Evolutionary conservation across 2,113 vertebrate species (phyloP).

Genomic region (Piaya cayana): DNA sequence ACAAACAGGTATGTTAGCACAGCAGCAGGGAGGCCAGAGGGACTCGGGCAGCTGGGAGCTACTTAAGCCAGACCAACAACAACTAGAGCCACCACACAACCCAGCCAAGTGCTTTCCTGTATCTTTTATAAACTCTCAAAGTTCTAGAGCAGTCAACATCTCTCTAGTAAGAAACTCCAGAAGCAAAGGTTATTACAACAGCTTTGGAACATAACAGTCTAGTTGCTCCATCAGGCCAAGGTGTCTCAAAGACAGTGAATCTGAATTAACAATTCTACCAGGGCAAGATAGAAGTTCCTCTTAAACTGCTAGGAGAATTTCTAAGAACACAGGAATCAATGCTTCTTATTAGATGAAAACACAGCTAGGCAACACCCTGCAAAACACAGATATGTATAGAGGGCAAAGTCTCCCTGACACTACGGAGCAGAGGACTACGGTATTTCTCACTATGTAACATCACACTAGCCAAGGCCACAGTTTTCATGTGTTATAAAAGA

Average conservation of each 20-base stretch:
- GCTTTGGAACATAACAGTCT: not conserved
- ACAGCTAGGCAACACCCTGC: not conserved
- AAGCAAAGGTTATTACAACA: not conserved
- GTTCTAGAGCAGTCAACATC: not conserved
- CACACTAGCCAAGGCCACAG: not conserved
- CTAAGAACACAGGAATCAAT: not conserved
- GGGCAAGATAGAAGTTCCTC: not conserved
- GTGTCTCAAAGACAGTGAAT: not conserved
- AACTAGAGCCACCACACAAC: not conserved
- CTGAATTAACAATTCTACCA: not conserved
- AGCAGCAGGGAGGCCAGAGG: not conserved
- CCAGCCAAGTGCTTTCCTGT: not conserved
- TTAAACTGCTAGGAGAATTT: not conserved
- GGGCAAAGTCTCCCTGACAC: not conserved
- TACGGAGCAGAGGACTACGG: rapidly evolving
- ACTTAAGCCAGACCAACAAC: not conserved
- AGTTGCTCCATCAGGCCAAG: not conserved
- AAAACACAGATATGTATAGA: not conserved
- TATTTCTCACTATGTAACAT: not conserved
- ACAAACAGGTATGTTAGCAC: not conserved
- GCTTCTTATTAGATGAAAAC: not conserved
- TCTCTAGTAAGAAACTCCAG: not conserved
- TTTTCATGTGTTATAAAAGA: not conserved
- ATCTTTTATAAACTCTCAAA: not conserved
- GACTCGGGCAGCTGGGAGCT: not conserved